Evolutionary conservation across 2,888 invertebrate genomes (phyloP).

Genomic region (Chalcis sispes): DNA sequence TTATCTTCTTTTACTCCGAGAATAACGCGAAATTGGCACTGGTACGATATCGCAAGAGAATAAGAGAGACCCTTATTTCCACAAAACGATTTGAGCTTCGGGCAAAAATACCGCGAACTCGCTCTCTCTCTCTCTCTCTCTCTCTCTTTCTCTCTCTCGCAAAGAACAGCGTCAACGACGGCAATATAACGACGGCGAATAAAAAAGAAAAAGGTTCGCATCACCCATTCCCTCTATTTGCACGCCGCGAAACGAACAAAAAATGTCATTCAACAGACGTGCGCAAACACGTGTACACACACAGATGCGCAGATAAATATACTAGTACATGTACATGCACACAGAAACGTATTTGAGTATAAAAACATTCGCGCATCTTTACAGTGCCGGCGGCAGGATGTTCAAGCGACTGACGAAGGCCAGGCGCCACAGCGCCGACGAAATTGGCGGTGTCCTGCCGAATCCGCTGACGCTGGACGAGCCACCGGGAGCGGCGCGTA

Average conservation of each 20-base stretch:
- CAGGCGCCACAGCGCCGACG: slow-evolving; percentile 82
- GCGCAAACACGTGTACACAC: neutral
- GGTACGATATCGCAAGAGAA: too few relatives aligned
- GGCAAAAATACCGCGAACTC: neutral
- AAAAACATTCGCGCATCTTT: slow-evolving; percentile 12
- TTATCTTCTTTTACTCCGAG: too few relatives aligned
- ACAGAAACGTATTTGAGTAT: too few relatives aligned
- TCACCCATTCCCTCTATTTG: neutral
- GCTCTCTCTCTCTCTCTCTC: too few relatives aligned
- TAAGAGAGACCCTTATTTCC: slow-evolving; percentile 13
- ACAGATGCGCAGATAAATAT: neutral
- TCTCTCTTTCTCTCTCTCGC: neutral
- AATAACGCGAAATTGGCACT: too few relatives aligned
- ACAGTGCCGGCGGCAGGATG: slow-evolving; percentile 62
- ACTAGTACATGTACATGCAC: too few relatives aligned
- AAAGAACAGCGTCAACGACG: too few relatives aligned
- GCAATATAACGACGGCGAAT: too few relatives aligned
- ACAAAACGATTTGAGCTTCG: slow-evolving; percentile 29
- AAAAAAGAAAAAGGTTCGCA: too few relatives aligned
- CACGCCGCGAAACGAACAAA: slow-evolving; percentile 27
- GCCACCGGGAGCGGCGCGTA: slow-evolving; percentile 60
- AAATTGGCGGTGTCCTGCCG: slow-evolving; percentile 76
- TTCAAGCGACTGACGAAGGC: slow-evolving; percentile 82
- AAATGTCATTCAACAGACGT: slow-evolving; percentile 14
- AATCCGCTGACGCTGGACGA: slow-evolving; percentile 65